phyloP scores from a whole-genome alignment of 1,140 invertebrate genomes.

The Eulimnadia texana region DNA sequence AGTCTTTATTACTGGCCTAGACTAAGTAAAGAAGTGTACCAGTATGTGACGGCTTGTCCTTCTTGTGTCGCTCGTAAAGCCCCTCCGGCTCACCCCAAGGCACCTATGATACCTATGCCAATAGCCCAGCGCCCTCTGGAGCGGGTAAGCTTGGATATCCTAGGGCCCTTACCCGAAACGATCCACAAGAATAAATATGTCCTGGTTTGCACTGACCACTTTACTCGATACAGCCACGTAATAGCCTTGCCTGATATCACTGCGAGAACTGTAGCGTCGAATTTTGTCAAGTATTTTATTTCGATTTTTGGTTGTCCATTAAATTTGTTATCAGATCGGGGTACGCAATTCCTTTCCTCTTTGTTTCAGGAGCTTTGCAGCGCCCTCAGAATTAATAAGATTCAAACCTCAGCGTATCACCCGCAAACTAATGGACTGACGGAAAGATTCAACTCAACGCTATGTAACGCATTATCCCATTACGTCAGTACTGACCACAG shows the following conservation, averaged over 20 bases:
- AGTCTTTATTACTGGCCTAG: background rate
- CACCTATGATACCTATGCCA: background rate
- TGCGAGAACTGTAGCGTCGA: background rate
- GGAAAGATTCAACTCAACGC: background rate
- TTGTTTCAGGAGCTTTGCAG: background rate
- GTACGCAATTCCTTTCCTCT: background rate
- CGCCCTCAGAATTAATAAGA: background rate
- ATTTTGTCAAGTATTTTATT: background rate
- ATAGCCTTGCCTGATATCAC: background rate
- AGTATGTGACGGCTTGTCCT: background rate
- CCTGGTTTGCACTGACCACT: slow-evolving; percentile 20
- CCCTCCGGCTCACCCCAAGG: background rate
- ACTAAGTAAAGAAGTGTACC: background rate
- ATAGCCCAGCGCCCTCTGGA: slow-evolving; percentile 3
- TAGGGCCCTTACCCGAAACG: slow-evolving; percentile 18
- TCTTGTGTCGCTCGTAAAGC: background rate
- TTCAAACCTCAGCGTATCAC: background rate
- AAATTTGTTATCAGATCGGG: background rate
- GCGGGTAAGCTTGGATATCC: slow-evolving; percentile 17
- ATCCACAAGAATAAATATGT: slow-evolving; percentile 19
- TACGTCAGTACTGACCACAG: background rate
- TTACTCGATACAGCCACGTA: slow-evolving; percentile 21
- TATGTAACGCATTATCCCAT: background rate
- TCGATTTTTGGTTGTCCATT: background rate
- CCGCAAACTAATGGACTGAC: background rate